Conservation (phyloP, 2,888 invertebrate species). For the Macrosoma leucophasiata region DNA sequence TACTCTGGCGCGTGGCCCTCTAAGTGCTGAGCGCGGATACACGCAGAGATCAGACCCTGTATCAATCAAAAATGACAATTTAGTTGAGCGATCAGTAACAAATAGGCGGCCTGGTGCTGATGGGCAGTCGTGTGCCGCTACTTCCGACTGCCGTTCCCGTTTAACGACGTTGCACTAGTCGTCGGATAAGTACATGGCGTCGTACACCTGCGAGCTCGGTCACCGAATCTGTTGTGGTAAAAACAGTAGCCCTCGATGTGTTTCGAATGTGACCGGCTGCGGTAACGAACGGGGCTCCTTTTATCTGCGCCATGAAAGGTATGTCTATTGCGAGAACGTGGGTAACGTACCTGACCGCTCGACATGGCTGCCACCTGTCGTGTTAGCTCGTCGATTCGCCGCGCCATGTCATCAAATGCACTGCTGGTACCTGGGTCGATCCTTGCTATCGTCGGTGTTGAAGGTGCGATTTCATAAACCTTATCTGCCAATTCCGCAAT, state of each 20-base stretch:
- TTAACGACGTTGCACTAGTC: slow-evolving; percentile 12
- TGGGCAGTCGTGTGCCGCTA: slow-evolving; percentile 23
- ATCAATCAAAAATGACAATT: slow-evolving; percentile 21
- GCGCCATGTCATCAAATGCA: too few species aligned
- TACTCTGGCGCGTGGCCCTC: slow-evolving; percentile 1
- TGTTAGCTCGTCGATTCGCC: too few species aligned
- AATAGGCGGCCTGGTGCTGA: slow-evolving; percentile 24
- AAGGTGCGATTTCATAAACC: not conserved
- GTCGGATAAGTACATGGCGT: too few species aligned
- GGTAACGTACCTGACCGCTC: too few species aligned
- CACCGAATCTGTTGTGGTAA: slow-evolving; percentile 9
- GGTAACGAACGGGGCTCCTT: too few species aligned
- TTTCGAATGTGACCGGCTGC: too few species aligned
- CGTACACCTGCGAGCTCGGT: slow-evolving; percentile 13
- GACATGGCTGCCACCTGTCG: too few species aligned
- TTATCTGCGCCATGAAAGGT: too few species aligned
- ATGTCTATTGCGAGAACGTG: too few species aligned
- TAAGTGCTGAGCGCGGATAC: slow-evolving; percentile 17
- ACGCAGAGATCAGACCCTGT: slow-evolving; percentile 21
- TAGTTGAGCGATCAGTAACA: slow-evolving; percentile 20
- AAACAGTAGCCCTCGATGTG: slow-evolving; percentile 9
- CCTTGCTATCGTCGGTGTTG: too few species aligned
- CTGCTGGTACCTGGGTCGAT: too few species aligned
- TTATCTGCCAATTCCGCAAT: too few species aligned
- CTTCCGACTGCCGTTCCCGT: slow-evolving; percentile 19